These are phyloP conservation scores for Microcebus griseorufus DNA, from an alignment of 2,113 vertebrate species.

Conservation along the genomic window DNA sequence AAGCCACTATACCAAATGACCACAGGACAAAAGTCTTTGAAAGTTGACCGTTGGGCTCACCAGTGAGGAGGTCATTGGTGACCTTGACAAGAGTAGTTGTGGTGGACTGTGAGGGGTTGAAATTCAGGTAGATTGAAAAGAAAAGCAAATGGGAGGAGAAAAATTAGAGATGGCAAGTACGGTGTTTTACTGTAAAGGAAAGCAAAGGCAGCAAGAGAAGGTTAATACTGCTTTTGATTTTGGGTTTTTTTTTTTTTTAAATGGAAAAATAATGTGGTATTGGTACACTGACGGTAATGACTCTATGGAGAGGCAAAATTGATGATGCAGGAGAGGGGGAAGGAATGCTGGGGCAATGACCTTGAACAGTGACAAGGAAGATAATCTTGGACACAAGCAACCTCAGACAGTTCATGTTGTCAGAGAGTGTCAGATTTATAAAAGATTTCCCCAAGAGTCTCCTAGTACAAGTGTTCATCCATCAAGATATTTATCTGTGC, in stretches of 20 bases:
- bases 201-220: neutral
- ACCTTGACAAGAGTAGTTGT: too few relatives aligned
- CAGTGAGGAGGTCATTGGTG: neutral
- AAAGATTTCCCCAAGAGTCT: neutral
- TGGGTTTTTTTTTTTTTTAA: neutral
- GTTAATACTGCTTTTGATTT: neutral
- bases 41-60: neutral
- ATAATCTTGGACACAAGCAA: neutral
- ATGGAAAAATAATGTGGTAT: neutral
- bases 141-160: neutral
- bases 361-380: neutral
- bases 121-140: neutral
- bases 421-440: neutral
- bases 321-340: neutral
- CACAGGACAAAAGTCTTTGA: accelerated
- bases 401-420: neutral
- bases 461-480: neutral
- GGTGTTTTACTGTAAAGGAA: neutral
- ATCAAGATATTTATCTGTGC: neutral
- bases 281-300: neutral
- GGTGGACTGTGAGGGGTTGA: neutral
- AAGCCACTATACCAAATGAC: too few relatives aligned
- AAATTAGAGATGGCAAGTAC: neutral
- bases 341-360: neutral
- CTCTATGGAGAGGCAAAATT: neutral